A percentile compares a stretch with the other conserved stretches of the same genome.
Evolutionary conservation across 1,140 invertebrate genomes (phyloP).

Genomic region (Oedothorax gibbosus): DNA sequence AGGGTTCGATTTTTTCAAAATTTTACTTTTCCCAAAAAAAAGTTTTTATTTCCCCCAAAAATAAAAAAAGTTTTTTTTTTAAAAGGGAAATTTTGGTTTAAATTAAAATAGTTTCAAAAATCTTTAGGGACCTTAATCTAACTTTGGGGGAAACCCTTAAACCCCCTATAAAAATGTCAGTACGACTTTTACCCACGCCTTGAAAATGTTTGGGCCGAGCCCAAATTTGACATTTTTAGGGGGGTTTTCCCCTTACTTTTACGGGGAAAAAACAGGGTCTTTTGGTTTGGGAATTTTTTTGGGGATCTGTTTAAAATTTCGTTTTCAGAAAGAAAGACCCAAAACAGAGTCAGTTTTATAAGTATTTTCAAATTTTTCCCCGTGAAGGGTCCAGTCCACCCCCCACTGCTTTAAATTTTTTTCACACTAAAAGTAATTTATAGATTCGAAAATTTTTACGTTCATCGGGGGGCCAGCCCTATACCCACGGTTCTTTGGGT

Average conservation of each 20-base stretch:
- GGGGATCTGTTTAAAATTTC: too few species aligned
- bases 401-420: not conserved
- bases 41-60: not conserved
- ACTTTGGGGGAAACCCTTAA: not conserved
- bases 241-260: too few species aligned
- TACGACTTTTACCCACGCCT: too few species aligned
- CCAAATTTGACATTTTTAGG: too few species aligned
- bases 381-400: not conserved
- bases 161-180: not conserved
- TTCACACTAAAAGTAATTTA: not conserved
- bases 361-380: too few species aligned
- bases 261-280: too few species aligned
- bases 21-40: not conserved
- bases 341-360: not conserved
- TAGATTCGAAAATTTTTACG: constrained; percentile 11
- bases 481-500: not conserved
- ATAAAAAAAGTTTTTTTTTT: not conserved
- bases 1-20: not conserved
- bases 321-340: too few species aligned
- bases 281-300: not conserved
- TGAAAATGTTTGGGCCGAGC: not conserved
- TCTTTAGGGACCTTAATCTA: not conserved
- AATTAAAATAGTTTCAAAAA: not conserved
- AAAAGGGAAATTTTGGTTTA: not conserved
- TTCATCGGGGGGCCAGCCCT: not conserved